A percentile compares a stretch with the other conserved stretches of the same genome.
These are phyloP conservation scores for Hippasteria phrygiana DNA, from an alignment of 53 echinoderm and acorn worm species.

Conservation along the genomic window DNA sequence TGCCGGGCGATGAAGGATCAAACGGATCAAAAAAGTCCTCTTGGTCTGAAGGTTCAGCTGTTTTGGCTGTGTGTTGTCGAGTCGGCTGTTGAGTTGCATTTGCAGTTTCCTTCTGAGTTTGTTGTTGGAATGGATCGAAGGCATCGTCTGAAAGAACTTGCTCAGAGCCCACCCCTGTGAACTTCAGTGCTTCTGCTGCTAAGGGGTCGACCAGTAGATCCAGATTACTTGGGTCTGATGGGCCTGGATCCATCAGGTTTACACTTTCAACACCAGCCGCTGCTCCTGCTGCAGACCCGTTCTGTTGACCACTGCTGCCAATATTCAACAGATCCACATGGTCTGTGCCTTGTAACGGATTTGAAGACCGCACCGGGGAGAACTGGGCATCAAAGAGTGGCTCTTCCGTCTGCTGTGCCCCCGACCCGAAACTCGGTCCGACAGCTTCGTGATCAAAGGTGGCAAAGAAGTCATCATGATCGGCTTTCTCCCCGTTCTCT, in stretches of 20 bases:
- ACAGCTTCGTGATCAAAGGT: constrained; percentile 14
- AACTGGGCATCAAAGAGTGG: constrained; percentile 82
- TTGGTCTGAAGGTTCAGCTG: constrained; percentile 22
- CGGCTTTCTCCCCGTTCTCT: background rate
- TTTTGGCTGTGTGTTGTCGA: constrained; percentile 32
- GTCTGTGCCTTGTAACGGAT: constrained; percentile 58
- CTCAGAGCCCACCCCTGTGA: background rate
- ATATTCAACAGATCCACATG: constrained; percentile 79
- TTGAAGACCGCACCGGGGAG: constrained; percentile 63
- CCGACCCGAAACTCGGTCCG: background rate
- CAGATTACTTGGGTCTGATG: constrained; percentile 77
- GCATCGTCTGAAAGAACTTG: constrained; percentile 31
- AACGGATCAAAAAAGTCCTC: constrained; percentile 80
- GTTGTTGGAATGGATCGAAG: constrained; percentile 81
- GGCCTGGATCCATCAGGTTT: constrained; percentile 75
- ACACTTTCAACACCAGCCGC: background rate
- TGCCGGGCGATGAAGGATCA: constrained; percentile 13
- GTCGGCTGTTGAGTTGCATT: background rate
- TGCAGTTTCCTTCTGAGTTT: background rate
- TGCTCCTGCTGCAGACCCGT: background rate
- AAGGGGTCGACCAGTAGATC: constrained; percentile 72
- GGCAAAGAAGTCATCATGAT: constrained; percentile 35
- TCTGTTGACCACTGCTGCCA: constrained; percentile 38
- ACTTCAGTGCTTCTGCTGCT: background rate
- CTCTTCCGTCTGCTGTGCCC: background rate